These are phyloP conservation scores for Gallinago solitaria DNA, from an alignment of 2,797 vertebrate species.

Conservation along the genomic window DNA sequence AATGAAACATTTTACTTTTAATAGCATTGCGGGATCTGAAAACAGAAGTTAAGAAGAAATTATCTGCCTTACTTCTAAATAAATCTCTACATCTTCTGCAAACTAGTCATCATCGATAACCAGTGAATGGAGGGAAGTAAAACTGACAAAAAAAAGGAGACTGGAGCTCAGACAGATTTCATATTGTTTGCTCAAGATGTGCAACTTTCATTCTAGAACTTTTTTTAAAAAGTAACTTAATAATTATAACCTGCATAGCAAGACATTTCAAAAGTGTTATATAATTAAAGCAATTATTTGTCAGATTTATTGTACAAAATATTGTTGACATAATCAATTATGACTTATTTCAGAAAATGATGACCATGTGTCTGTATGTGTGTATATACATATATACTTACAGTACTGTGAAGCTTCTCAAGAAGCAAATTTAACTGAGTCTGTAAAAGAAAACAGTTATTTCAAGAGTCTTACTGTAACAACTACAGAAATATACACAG, in stretches of 20 bases:
- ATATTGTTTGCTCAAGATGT: not conserved
- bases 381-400: slow-evolving; percentile 75
- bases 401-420: slow-evolving; percentile 96
- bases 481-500: not conserved
- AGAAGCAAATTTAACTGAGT: slow-evolving; percentile 95
- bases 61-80: not conserved
- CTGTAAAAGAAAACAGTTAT: slow-evolving; percentile 76
- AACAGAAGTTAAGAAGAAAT: not conserved
- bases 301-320: not conserved
- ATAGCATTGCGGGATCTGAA: not conserved
- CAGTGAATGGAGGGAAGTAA: not conserved
- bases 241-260: not conserved
- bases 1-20: not conserved
- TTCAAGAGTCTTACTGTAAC: not conserved
- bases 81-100: not conserved
- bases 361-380: not conserved
- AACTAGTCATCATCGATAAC: not conserved
- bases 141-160: not conserved
- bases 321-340: not conserved
- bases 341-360: not conserved
- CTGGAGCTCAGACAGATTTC: not conserved
- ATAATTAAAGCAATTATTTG: not conserved
- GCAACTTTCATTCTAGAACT: not conserved
- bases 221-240: not conserved
- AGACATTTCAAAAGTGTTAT: not conserved